phyloP scores from a whole-genome alignment of 2,888 invertebrate species.

The Zygothrica quintamaculata region DNA sequence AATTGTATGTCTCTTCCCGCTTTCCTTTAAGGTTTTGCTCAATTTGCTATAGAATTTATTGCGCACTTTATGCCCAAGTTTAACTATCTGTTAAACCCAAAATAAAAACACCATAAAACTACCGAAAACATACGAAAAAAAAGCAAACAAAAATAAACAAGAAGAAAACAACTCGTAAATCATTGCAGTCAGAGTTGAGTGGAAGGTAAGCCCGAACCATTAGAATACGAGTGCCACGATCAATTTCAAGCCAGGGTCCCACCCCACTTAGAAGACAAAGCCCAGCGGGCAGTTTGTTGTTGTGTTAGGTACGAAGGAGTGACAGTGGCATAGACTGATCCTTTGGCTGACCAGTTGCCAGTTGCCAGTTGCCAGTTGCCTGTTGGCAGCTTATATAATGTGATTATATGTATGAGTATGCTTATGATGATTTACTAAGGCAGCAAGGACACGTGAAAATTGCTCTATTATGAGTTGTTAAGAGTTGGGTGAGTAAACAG shows the following conservation, averaged over 20 bases:
- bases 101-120: slow-evolving; percentile 57
- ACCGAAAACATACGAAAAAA: slow-evolving; percentile 39
- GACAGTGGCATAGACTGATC: slow-evolving; percentile 60
- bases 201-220: slow-evolving; percentile 44
- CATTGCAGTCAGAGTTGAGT: slow-evolving; percentile 31
- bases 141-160: slow-evolving; percentile 55
- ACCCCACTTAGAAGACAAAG: slow-evolving; percentile 10
- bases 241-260: slow-evolving; percentile 67
- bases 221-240: slow-evolving; percentile 67
- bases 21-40: neutral
- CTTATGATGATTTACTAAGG: slow-evolving; percentile 64
- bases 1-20: neutral
- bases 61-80: slow-evolving; percentile 40
- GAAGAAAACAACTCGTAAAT: slow-evolving; percentile 49
- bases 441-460: slow-evolving; percentile 81
- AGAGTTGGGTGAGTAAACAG: slow-evolving; percentile 79
- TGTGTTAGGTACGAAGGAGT: slow-evolving; percentile 62
- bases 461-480: slow-evolving; percentile 83
- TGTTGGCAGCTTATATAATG: neutral
- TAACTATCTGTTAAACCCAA: slow-evolving; percentile 42
- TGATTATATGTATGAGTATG: neutral
- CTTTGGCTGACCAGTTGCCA: slow-evolving; percentile 51
- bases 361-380: neutral
- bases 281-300: slow-evolving; percentile 37
- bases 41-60: slow-evolving; percentile 36